phyloP scores from a whole-genome alignment of 2,797 vertebrate species.

The Acipenser transmontanus region DNA sequence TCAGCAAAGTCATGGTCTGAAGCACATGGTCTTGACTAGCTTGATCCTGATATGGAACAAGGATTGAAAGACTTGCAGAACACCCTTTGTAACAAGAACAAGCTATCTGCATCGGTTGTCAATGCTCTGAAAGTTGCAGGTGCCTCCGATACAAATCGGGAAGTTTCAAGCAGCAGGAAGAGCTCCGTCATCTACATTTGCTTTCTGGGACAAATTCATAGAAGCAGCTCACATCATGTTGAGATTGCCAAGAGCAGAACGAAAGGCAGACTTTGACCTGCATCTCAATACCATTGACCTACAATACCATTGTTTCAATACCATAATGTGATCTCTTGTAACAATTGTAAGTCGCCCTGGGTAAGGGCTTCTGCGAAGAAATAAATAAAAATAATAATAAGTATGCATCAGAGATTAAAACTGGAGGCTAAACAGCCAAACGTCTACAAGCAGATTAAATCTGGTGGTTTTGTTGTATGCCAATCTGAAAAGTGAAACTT shows the following conservation, averaged over 20 bases:
- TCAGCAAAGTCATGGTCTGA: conserved; percentile 14
- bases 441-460: conserved; percentile 6
- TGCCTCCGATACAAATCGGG: background rate
- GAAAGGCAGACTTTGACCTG: too few relatives aligned
- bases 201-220: too few relatives aligned
- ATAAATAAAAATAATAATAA: too few relatives aligned
- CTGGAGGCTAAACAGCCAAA: conserved; percentile 20
- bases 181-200: too few relatives aligned
- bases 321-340: too few relatives aligned
- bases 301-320: too few relatives aligned
- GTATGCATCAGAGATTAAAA: conserved; percentile 17
- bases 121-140: background rate
- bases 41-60: background rate
- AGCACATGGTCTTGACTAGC: conserved; percentile 4
- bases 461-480: conserved; percentile 10
- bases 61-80: conserved; percentile 4
- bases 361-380: too few relatives aligned
- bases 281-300: too few relatives aligned
- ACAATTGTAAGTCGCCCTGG: too few relatives aligned
- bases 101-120: background rate
- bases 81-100: background rate
- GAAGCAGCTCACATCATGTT: too few relatives aligned
- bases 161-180: background rate
- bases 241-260: too few relatives aligned
- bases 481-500: conserved; percentile 10